Evolutionary conservation across 2,888 invertebrate genomes (phyloP), one percentile per base, ranked within the genome.

Genomic region (Orgyia antiqua): DNA sequence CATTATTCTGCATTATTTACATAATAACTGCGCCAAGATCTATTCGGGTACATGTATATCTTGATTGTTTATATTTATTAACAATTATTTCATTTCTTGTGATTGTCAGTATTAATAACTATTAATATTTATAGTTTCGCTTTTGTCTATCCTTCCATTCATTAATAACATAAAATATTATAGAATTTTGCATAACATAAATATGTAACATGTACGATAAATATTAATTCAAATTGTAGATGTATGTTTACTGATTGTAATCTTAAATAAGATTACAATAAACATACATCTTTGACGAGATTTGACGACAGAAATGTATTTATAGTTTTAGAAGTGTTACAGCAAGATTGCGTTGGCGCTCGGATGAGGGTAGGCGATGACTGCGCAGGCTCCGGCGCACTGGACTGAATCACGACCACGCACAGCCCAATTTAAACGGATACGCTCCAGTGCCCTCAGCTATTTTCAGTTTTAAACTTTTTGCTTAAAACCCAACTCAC

Each of bases 381-480:
- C 70, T 66, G 42, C 53, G 42, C 66, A 58, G 29, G 60, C 66
- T 59, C 58, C 45, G 64, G 73, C 58, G 68, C 76, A 74, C 36
- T 66, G 53, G 56, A 69, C 64, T 73, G 71, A 45, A 65, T 59
- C 68, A 49, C 25, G 35, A 47, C 51, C 63, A 60, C 70, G 67
- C 67, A 62, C 58, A 50, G 47, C 45, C 50, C 64, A 60, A 70
- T 67, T 69, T 62, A 65, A 63, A 50, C 36, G 53, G 60, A 52
- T 51, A 66, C 64, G 69, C 56, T 74, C 57, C 58, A 58, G 46
- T 58, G 68, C 48, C 36, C 53, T 42, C 58, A 68, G 48, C 66
- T 68, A 69, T 71, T 75, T 66, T 54, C 58, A 60, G 59, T 56
- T 48, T 55, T 41, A 30, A 29, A 51, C 49, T 62, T 67, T 65